Evolutionary conservation across 2,113 vertebrate genomes (phyloP).

Genomic region (Oreotrochilus melanogaster): DNA sequence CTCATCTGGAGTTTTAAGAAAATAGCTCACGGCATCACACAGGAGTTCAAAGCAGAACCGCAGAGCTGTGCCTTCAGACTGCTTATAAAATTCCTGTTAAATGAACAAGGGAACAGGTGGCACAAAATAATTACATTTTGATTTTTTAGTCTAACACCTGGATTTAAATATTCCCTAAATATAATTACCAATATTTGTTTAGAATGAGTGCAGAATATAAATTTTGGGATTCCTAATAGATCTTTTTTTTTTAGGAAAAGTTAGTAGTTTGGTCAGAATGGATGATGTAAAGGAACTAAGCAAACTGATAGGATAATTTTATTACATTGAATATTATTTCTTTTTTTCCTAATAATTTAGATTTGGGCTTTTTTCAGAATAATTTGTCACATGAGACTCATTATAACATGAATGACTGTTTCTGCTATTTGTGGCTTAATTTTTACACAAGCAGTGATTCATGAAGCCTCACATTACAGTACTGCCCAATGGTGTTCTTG

Average conservation of each 20-base stretch:
- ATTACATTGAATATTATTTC: not conserved
- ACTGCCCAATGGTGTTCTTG: not conserved
- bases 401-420: not conserved
- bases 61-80: constrained; percentile 67
- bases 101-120: constrained; percentile 76
- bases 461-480: not conserved
- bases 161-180: constrained; percentile 72
- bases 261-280: not conserved
- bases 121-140: constrained; percentile 73
- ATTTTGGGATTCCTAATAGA: constrained; percentile 34
- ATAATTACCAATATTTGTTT: constrained; percentile 69
- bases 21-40: constrained; percentile 74
- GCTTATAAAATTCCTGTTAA: constrained; percentile 71
- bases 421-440: not conserved
- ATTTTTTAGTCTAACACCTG: constrained; percentile 61
- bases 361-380: not conserved
- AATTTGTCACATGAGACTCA: not conserved
- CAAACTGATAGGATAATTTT: not conserved
- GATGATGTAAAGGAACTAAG: not conserved
- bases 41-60: constrained; percentile 71
- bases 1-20: constrained; percentile 72
- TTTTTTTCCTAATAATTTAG: not conserved
- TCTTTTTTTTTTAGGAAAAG: constrained; percentile 8
- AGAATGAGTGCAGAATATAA: constrained; percentile 59
- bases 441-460: not conserved